Conservation (phyloP, 2,113 vertebrate genomes). For the Amblyopsis rosae region DNA sequence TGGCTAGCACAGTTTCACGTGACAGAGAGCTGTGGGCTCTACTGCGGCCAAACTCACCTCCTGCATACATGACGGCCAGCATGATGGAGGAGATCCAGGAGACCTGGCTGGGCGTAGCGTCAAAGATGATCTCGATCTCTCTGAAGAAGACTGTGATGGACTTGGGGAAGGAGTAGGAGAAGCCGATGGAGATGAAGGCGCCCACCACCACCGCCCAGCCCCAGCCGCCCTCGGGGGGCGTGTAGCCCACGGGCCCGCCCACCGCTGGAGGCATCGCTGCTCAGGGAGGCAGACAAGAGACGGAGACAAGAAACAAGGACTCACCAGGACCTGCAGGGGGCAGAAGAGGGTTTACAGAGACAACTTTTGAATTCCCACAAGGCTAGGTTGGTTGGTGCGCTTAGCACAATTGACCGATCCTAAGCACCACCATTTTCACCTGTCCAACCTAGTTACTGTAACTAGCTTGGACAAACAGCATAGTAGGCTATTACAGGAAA, state of each 20-base stretch:
- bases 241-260: conserved; percentile 86
- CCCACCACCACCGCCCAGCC: conserved; percentile 93
- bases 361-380: background rate
- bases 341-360: background rate
- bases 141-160: conserved; percentile 99
- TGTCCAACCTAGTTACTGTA: too few species aligned
- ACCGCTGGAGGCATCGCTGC: conserved; percentile 83
- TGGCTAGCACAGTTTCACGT: background rate
- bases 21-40: background rate
- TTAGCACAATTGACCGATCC: too few species aligned
- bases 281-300: background rate
- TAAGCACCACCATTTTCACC: too few species aligned
- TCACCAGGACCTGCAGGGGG: background rate
- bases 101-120: conserved; percentile 89
- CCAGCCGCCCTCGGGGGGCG: conserved; percentile 95
- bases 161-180: conserved; percentile 97
- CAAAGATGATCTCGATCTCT: conserved; percentile 92
- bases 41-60: conserved; percentile 77
- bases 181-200: conserved; percentile 96
- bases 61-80: conserved; percentile 94
- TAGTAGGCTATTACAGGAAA: too few species aligned
- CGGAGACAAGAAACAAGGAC: background rate
- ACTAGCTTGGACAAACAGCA: too few species aligned
- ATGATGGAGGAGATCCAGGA: conserved; percentile 98
- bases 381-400: too few species aligned